Base-by-base conservation (phyloP, 2,797 vertebrate genomes). In the Thaleichthys pacificus region DNA sequence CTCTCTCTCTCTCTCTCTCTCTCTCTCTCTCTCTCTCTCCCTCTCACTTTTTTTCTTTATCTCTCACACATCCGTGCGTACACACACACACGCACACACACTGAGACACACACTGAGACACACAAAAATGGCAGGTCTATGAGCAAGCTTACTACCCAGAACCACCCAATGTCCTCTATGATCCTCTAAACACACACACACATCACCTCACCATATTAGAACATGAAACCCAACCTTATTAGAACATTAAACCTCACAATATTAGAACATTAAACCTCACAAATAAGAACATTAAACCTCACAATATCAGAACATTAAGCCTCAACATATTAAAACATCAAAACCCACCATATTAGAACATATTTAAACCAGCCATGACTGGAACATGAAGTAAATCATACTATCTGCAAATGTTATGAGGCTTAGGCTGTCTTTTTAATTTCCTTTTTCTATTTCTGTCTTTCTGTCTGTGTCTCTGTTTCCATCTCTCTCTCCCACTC, bases 151-250 rank as follows among this genome's bases (percentile, higher is more conserved):
- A 58, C 21, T 58, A 9, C 2, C 19, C n/a, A 58, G 4, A n/a
- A 5, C 56, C 58, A 42, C 58, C 61, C 19, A n/a, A 63, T 35
- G 26, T 35, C 6, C 60, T 35, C n/a, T 15, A 22, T 7, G 26
- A 71, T 57, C 15, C 69, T 11, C 69, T 30, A 61, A 57, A 61
- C 57, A 61, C 56, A 71, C 28, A 38, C 69, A 71, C 57, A 35
- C 32, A 35, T n/a, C 3, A 24, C 51, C 61, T 22, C 32, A 21
- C 7, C 11, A 63, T 35, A 71, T 51, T n/a, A 64, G 3, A 24
- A 30, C 60, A 61, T 24, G 3, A 61, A 24, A 30, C 12, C 12
- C 0, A 0, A 61, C 7, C 0, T 22, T 26, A 17, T 26, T 14
- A 61, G 24, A 6, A 61, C 60, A 61, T 24, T 24, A 61, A 26